A percentile compares a stretch with the other conserved stretches of the same genome.
These are phyloP conservation scores for Petrocephalus sullivani DNA, from an alignment of 2,797 vertebrate genomes.

Conservation along the genomic window DNA sequence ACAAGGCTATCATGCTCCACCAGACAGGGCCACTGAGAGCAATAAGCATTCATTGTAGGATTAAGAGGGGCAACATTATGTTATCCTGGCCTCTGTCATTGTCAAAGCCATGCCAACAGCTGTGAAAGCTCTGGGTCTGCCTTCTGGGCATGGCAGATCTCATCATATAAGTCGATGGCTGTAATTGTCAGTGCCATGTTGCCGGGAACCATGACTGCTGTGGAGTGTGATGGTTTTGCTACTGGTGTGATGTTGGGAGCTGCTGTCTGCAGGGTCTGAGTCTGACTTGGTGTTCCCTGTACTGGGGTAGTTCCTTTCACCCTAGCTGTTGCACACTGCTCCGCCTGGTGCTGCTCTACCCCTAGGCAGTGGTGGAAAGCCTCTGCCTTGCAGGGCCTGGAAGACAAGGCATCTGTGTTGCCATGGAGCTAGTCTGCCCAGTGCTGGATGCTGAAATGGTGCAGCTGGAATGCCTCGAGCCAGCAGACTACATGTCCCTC, in stretches of 20 bases:
- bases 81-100: not conserved
- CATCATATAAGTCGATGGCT: not conserved
- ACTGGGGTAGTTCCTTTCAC: not conserved
- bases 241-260: not conserved
- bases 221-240: not conserved
- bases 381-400: not conserved
- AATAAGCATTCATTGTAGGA: not conserved
- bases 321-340: not conserved
- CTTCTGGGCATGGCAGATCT: not conserved
- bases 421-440: too few species aligned
- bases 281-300: not conserved
- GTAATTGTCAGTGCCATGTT: not conserved
- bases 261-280: not conserved
- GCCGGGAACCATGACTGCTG: not conserved
- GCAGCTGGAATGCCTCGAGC: not conserved
- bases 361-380: not conserved
- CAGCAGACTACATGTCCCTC: not conserved
- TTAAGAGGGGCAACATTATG: not conserved
- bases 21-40: not conserved
- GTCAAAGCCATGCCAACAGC: not conserved
- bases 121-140: not conserved
- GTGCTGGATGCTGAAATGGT: not conserved
- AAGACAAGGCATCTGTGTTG: not conserved
- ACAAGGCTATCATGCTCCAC: not conserved
- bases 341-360: not conserved